phyloP scores from a whole-genome alignment of 2,888 invertebrate genomes.

The Euplexia lucipara region DNA sequence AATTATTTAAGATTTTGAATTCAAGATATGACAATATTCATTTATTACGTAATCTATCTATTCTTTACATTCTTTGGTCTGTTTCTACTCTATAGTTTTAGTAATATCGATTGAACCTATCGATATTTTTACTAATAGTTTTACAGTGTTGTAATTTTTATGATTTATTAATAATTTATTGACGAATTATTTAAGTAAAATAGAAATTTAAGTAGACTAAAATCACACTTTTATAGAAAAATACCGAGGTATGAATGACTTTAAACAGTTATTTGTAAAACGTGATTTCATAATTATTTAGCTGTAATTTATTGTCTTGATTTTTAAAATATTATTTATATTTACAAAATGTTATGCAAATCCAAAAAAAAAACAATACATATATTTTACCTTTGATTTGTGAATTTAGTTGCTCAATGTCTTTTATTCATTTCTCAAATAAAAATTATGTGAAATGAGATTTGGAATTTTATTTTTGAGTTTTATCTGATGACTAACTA shows the following conservation, averaged over 20 bases:
- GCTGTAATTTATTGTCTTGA: conserved; percentile 40
- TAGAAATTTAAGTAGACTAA: conserved; percentile 28
- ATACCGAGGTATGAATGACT: conserved; percentile 12
- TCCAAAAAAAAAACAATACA: conserved; percentile 14
- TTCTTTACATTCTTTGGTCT: conserved; percentile 1
- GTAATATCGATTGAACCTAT: conserved; percentile 27
- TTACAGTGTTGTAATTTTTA: conserved; percentile 11
- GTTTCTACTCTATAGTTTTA: conserved; percentile 23
- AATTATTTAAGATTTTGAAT: conserved; percentile 5
- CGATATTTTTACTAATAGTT: conserved; percentile 19
- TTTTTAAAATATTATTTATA: conserved; percentile 20
- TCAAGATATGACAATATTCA: not conserved
- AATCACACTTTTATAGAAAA: conserved; percentile 52
- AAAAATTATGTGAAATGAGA: conserved; percentile 48
- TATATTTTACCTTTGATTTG: conserved; percentile 23
- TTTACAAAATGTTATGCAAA: not conserved
- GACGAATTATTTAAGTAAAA: conserved; percentile 18
- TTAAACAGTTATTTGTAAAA: conserved; percentile 20
- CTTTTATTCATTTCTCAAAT: conserved; percentile 60
- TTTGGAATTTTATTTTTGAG: conserved; percentile 54
- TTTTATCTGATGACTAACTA: too few species aligned
- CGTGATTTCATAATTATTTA: conserved; percentile 23
- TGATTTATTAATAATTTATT: conserved; percentile 23
- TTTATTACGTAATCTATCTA: conserved; percentile 6
- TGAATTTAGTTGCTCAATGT: conserved; percentile 64